Conservation (phyloP, 2,888 invertebrate species). For the Corbicula japonica region DNA sequence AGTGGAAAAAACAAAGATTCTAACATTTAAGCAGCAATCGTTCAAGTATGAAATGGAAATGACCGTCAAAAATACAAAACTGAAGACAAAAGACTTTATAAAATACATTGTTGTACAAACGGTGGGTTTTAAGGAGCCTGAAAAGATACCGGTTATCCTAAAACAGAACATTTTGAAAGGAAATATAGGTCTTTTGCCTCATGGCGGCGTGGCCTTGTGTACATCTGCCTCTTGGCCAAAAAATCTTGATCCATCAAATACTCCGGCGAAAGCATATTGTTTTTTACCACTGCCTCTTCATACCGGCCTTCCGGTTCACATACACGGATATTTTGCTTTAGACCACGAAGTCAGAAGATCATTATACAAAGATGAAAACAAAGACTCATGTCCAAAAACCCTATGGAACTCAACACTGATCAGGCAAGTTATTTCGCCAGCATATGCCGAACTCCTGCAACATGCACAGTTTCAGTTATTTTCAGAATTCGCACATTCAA, state of each 20-base stretch:
- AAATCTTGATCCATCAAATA: neutral
- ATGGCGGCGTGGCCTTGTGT: conserved; percentile 70
- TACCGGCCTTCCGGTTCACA: conserved; percentile 77
- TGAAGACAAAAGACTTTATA: too few relatives aligned
- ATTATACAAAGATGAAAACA: conserved; percentile 63
- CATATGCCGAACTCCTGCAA: conserved; percentile 69
- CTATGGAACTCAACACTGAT: conserved; percentile 80
- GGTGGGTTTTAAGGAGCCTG: conserved; percentile 68
- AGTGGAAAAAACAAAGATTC: neutral
- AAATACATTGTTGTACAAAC: conserved; percentile 67
- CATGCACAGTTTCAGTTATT: conserved; percentile 26
- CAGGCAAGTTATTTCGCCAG: conserved; percentile 73
- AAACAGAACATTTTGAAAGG: conserved; percentile 60
- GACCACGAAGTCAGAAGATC: conserved; percentile 75
- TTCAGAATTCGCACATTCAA: neutral
- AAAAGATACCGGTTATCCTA: conserved; percentile 61
- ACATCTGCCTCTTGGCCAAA: neutral
- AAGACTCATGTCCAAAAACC: conserved; percentile 71
- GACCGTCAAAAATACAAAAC: too few relatives aligned
- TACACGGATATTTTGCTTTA: conserved; percentile 79
- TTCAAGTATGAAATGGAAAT: neutral
- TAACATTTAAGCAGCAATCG: neutral
- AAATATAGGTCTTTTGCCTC: conserved; percentile 72
- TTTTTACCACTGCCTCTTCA: conserved; percentile 75
- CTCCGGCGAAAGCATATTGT: conserved; percentile 71